Evolutionary conservation across 2,113 vertebrate genomes (phyloP), one percentile per base, ranked within the genome.

Genomic region (Sapajus apella): DNA sequence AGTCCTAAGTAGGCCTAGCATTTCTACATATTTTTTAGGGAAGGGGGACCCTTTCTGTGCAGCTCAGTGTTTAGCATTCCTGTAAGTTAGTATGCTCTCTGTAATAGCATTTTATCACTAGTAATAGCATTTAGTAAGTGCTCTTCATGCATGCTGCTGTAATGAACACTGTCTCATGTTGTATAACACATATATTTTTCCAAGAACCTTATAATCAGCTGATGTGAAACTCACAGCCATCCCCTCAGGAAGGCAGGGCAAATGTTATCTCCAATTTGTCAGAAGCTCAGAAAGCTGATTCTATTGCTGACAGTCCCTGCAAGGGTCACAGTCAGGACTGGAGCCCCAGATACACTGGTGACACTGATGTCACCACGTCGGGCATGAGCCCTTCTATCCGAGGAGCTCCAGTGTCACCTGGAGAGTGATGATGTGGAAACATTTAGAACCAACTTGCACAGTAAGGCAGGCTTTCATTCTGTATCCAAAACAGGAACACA

Each of bases 351-450:
- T 23, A 3, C n/a, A 0, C 20, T 10, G 27, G 58, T 11, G 1
- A 17, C 55, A 1, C 37, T 30, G 0, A 0, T 7, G 8, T 47
- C 35, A 30, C 18, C 21, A 8, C 0, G 3, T 12, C 6, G 12
- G 68, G 32, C 27, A 3, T 0, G 2, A 76, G 8, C 25, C 32
- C 35, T 21, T 43, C 83, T 77, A 20, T 12, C 7, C 45, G 25
- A 58, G 43, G 66, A 37, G 45, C 21, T 23, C n/a, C 25, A 0
- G 45, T 16, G 3, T 64, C 56, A 14, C 2, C 35, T 10, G 35
- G 61, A 7, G 47, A 3, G 0, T 2, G 5, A 56, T 8, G 40
- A 8, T 47, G 6, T 12, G 52, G n/a, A 66, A 12, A 52, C 16
- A 2, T 56, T 40, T 21, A 72, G 47, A 37, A 9, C 72, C 5